phyloP scores from a whole-genome alignment of 2,888 invertebrate species.

The Nycteola revayana region DNA sequence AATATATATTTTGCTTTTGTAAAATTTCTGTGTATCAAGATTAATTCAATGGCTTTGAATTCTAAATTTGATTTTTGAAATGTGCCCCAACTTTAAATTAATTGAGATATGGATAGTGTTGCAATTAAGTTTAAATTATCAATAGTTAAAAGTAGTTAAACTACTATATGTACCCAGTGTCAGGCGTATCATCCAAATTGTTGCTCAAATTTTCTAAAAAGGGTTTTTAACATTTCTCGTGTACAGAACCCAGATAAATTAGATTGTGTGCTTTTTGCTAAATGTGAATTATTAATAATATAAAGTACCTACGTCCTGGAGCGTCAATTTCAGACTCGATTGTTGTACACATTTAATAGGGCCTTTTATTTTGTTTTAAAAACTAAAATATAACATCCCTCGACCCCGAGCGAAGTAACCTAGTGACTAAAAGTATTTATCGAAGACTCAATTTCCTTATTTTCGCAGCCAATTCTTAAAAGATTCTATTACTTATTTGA shows the following conservation, averaged over 20 bases:
- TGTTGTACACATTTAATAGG: conserved; percentile 1
- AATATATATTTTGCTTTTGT: too few species aligned
- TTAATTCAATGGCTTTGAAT: too few species aligned
- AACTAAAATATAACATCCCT: too few species aligned
- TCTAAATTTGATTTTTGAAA: too few species aligned
- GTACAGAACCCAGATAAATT: conserved; percentile 18
- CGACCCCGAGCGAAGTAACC: conserved; percentile 7
- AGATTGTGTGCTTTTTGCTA: conserved; percentile 43
- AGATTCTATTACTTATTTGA: conserved; percentile 19
- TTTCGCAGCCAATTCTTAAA: too few species aligned
- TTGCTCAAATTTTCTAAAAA: conserved; percentile 36
- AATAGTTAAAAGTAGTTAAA: conserved; percentile 33
- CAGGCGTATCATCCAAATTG: conserved; percentile 31
- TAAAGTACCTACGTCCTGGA: conserved; percentile 14
- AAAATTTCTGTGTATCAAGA: too few species aligned
- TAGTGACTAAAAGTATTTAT: conserved; percentile 31
- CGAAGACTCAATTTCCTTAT: conserved; percentile 18
- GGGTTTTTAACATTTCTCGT: conserved; percentile 11
- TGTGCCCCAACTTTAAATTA: neutral
- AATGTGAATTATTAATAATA: conserved; percentile 16
- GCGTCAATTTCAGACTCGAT: conserved; percentile 25
- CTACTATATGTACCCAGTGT: conserved; percentile 42
- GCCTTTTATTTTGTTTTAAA: too few species aligned
- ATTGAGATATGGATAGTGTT: conserved; percentile 15
- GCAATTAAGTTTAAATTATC: conserved; percentile 24